phyloP scores from a whole-genome alignment of 1,140 invertebrate genomes.

The Drosophila truncata region DNA sequence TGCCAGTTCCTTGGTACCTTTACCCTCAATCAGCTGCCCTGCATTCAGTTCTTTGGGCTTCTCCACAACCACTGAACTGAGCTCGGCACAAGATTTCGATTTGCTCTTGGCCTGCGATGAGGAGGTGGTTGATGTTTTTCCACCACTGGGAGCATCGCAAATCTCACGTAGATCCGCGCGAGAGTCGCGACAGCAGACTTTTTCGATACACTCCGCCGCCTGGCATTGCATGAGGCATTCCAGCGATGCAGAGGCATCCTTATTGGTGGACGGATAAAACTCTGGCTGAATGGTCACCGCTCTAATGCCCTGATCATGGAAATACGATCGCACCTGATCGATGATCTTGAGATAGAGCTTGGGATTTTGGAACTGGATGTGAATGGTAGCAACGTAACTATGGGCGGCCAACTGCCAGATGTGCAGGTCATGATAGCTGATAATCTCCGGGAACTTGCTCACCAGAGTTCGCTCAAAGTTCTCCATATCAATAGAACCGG shows the following conservation, averaged over 20 bases:
- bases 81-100: constrained; percentile 62
- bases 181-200: constrained; percentile 79
- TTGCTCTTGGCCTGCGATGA: constrained; percentile 32
- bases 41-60: constrained; percentile 63
- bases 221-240: constrained; percentile 80
- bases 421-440: constrained; percentile 93
- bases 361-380: constrained; percentile 90
- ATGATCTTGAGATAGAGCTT: constrained; percentile 86
- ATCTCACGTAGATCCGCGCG: constrained; percentile 72
- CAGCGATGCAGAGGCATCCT: constrained; percentile 63
- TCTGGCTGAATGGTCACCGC: constrained; percentile 93
- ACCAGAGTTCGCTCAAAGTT: constrained; percentile 88
- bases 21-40: constrained; percentile 39
- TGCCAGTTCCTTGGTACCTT: background rate
- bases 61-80: constrained; percentile 56
- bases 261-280: constrained; percentile 86
- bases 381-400: constrained; percentile 90
- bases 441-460: constrained; percentile 91
- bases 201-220: constrained; percentile 71
- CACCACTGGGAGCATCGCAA: constrained; percentile 52
- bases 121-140: constrained; percentile 19
- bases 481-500: constrained; percentile 91
- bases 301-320: constrained; percentile 90
- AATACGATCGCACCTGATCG: constrained; percentile 89
- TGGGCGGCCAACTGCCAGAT: constrained; percentile 91